Conservation (phyloP, 1,140 invertebrate species). For the Drosophila obscura region DNA sequence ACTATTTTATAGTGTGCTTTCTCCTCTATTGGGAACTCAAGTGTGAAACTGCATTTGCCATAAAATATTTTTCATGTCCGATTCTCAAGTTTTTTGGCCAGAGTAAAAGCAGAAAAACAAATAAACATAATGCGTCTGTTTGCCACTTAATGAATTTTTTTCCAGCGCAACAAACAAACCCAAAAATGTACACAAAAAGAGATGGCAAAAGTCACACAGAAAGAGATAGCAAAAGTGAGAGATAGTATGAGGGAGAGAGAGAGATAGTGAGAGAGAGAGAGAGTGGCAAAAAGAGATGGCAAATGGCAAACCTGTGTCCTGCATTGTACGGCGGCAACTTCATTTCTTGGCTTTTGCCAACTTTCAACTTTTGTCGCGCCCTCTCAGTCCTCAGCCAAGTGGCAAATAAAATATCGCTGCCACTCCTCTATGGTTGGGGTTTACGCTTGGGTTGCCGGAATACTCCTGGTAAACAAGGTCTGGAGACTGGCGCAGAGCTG, state of each 20-base stretch:
- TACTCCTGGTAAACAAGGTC: slow-evolving; percentile 31
- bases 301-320: slow-evolving; percentile 78
- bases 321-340: slow-evolving; percentile 44
- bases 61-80: slow-evolving; percentile 35
- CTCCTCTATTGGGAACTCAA: not conserved
- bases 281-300: slow-evolving; percentile 7
- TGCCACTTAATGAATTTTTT: slow-evolving; percentile 77
- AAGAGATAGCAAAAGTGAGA: no score
- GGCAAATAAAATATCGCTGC: slow-evolving; percentile 71
- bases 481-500: slow-evolving; percentile 46
- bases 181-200: slow-evolving; percentile 4
- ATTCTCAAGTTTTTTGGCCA: slow-evolving; percentile 30
- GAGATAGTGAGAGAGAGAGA: no score
- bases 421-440: slow-evolving; percentile 38
- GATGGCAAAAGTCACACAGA: slow-evolving; percentile 65
- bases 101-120: slow-evolving; percentile 16
- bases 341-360: slow-evolving; percentile 53
- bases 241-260: no score
- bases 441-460: not conserved
- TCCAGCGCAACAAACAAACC: slow-evolving; percentile 22
- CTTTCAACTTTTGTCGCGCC: slow-evolving; percentile 15
- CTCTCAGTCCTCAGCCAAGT: slow-evolving; percentile 41
- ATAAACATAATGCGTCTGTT: slow-evolving; percentile 76
- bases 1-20: no score
- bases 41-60: slow-evolving; percentile 33